Conservation (phyloP, 2,888 invertebrate species). For the Phaonia tiefii region DNA sequence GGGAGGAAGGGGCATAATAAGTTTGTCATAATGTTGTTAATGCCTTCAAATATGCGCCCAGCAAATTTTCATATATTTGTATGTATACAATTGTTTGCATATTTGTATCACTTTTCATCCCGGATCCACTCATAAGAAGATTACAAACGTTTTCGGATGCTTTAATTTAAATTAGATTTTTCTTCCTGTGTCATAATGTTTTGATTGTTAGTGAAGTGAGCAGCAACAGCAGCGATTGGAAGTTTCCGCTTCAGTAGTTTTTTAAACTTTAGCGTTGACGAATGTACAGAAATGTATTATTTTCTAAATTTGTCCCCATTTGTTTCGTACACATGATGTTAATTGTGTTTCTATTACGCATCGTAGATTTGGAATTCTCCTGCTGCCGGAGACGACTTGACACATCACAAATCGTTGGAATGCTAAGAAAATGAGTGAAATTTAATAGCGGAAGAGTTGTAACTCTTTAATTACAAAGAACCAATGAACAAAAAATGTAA, state of each 20-base stretch:
- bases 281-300: background rate
- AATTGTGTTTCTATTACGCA: background rate
- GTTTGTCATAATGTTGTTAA: slow-evolving; percentile 30
- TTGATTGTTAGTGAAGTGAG: slow-evolving; percentile 23
- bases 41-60: background rate
- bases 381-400: too few relatives aligned
- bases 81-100: background rate
- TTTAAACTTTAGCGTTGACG: background rate
- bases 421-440: too few relatives aligned
- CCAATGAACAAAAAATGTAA: too few relatives aligned
- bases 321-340: background rate
- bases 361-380: too few relatives aligned
- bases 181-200: slow-evolving; percentile 16
- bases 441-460: too few relatives aligned
- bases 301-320: slow-evolving; percentile 4
- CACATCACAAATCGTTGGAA: too few relatives aligned
- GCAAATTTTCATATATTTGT: background rate
- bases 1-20: background rate
- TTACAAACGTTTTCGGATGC: slow-evolving; percentile 23
- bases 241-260: slow-evolving; percentile 16
- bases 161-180: slow-evolving; percentile 34
- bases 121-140: slow-evolving; percentile 2
- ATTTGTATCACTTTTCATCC: background rate
- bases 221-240: background rate
- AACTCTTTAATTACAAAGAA: too few relatives aligned